Conservation (phyloP, 2,113 vertebrate genomes). For the Danio rerio region GRCz12tu NC_133192.1:56950001-56950500, state of each 20-base stretch:
- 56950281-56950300: constrained; percentile 25
- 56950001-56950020: too few species aligned
- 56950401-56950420: constrained; percentile 39
- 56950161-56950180: too few species aligned
- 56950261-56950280: neutral
- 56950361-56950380: constrained; percentile 1
- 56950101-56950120: too few species aligned
- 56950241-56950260: neutral
- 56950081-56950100: too few species aligned
- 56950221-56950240: neutral
- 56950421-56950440: constrained; percentile 34
- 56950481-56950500: constrained; percentile 33
- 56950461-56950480: constrained; percentile 11
- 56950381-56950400: constrained; percentile 32
- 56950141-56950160: too few species aligned
- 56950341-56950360: neutral
- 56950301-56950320: constrained; percentile 16
- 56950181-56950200: neutral
- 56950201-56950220: neutral
- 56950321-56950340: neutral
- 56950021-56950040: too few species aligned
- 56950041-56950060: too few species aligned
- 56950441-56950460: constrained; percentile 26
- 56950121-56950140: too few species aligned
- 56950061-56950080: too few species aligned